Conservation (phyloP, 2,797 vertebrate genomes). For the Hippocampus kuda region DNA sequence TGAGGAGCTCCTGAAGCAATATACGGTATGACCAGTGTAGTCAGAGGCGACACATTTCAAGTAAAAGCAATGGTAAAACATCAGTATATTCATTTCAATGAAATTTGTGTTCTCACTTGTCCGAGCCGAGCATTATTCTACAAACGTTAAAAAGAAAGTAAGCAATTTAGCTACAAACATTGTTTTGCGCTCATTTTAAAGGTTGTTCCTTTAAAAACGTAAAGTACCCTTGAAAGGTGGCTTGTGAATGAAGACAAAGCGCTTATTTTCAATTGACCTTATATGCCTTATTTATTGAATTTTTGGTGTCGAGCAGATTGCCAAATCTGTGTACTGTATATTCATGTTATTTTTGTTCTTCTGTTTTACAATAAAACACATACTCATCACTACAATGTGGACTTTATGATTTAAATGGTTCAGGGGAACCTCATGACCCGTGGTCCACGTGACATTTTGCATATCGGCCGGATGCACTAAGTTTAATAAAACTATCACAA, state of each 20-base stretch:
- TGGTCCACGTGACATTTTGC: background rate
- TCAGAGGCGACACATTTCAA: constrained; percentile 17
- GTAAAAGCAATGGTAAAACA: constrained; percentile 33
- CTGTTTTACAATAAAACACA: constrained; percentile 42
- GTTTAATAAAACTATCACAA: no score
- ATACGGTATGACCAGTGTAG: constrained; percentile 21
- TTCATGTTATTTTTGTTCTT: constrained; percentile 23
- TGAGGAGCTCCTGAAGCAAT: constrained; percentile 42
- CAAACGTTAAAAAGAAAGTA: background rate
- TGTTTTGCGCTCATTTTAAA: background rate
- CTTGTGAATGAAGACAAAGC: constrained; percentile 4
- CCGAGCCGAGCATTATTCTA: background rate
- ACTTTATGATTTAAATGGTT: background rate
- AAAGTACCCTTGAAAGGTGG: background rate
- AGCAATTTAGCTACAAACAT: background rate
- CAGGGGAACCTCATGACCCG: no score
- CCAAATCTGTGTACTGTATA: constrained; percentile 22
- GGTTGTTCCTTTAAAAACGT: background rate
- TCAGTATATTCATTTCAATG: constrained; percentile 20
- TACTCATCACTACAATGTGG: constrained; percentile 21
- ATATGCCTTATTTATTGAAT: constrained; percentile 61
- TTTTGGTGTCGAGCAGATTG: constrained; percentile 28
- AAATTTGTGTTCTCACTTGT: background rate
- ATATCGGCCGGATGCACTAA: no score
- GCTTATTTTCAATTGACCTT: constrained; percentile 13